A percentile compares a stretch with the other conserved stretches of the same genome.
Conservation (phyloP, 2,888 invertebrate species). For the Agonopterix alstromeriana region DNA sequence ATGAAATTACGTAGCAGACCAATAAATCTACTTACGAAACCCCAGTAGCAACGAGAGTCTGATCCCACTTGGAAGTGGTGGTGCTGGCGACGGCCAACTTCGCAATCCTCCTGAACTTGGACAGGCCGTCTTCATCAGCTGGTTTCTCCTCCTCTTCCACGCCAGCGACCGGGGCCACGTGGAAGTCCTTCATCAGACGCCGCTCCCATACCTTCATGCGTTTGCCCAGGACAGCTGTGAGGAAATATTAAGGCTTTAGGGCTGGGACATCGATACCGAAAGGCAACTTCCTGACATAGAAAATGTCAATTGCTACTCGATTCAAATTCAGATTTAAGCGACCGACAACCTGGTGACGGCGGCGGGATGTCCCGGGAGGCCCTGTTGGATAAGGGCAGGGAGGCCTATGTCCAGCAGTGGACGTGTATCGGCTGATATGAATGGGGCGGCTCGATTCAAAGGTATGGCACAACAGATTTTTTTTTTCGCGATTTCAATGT, state of each 20-base stretch:
- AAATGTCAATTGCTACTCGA: too few species aligned
- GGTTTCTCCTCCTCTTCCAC: slow-evolving; percentile 74
- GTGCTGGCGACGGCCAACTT: slow-evolving; percentile 83
- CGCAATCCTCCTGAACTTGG: slow-evolving; percentile 85
- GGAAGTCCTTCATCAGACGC: slow-evolving; percentile 92
- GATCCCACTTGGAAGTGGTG: slow-evolving; percentile 84
- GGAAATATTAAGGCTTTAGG: background rate
- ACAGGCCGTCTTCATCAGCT: slow-evolving; percentile 75
- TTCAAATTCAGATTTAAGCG: too few species aligned
- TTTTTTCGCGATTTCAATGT: too few species aligned
- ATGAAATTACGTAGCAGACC: background rate
- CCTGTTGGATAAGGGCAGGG: too few species aligned
- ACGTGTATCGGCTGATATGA: too few species aligned
- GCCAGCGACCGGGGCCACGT: slow-evolving; percentile 84
- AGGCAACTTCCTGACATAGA: too few species aligned
- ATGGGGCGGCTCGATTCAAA: too few species aligned
- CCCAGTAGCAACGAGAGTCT: slow-evolving; percentile 79
- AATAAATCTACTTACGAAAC: slow-evolving; percentile 60
- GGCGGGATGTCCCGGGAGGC: too few species aligned
- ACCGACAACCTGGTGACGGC: too few species aligned
- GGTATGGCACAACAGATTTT: too few species aligned
- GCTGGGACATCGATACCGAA: too few species aligned
- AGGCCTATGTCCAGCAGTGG: too few species aligned
- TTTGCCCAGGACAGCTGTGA: slow-evolving; percentile 82
- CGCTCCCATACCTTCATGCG: slow-evolving; percentile 91